phyloP scores from a whole-genome alignment of 2,797 vertebrate genomes.

The Thunnus albacares region DNA sequence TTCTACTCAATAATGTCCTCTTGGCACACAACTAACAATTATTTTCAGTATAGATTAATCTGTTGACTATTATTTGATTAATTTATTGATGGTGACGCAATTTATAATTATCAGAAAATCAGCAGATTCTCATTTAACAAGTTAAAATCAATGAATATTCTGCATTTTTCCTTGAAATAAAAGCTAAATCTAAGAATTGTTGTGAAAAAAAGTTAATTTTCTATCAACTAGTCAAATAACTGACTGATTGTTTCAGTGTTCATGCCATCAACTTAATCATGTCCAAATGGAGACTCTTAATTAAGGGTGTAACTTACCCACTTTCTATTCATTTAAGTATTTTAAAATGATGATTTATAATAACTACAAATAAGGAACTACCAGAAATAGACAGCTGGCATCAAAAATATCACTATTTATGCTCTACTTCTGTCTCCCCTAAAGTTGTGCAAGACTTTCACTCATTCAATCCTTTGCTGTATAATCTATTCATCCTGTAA shows the following conservation, averaged over 20 bases:
- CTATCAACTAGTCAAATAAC: background rate
- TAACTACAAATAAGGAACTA: background rate
- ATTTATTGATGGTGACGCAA: background rate
- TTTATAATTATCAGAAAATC: too few relatives aligned
- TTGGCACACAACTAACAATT: background rate
- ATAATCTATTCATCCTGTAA: conserved; percentile 11
- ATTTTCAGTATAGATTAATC: background rate
- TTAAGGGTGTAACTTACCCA: background rate
- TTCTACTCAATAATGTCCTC: conserved; percentile 1
- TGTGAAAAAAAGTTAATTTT: background rate
- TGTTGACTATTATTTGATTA: background rate
- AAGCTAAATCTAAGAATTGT: too few relatives aligned
- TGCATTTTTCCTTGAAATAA: too few relatives aligned
- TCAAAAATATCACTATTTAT: background rate
- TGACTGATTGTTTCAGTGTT: background rate
- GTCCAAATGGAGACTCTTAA: background rate
- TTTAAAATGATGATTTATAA: background rate
- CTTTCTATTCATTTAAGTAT: background rate
- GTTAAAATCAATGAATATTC: background rate
- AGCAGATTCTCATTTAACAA: background rate
- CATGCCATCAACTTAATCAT: background rate
- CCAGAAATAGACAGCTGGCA: background rate
- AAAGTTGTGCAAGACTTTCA: conserved; percentile 6
- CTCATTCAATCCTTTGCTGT: conserved; percentile 14
- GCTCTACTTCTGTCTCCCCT: background rate